Conservation (phyloP, 2,888 invertebrate species). For the Troides aeacus region DNA sequence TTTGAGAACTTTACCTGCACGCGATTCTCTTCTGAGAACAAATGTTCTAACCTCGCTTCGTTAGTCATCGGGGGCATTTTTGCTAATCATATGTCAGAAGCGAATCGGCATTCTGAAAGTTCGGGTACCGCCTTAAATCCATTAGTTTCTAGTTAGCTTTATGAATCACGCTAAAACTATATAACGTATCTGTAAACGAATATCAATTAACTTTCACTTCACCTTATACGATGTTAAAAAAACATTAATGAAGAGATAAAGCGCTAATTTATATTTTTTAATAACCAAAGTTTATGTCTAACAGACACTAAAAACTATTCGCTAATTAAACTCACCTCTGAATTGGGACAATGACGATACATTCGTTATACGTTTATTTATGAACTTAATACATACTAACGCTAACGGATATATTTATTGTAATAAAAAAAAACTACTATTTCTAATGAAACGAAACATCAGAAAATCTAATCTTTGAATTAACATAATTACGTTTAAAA, state of each 20-base stretch:
- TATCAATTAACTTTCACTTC: slow-evolving; percentile 15
- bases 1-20: slow-evolving; percentile 47
- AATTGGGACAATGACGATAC: not conserved
- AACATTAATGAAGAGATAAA: slow-evolving; percentile 1
- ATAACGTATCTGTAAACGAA: slow-evolving; percentile 1
- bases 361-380: not conserved
- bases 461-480: no score
- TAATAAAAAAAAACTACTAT: no score
- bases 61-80: slow-evolving; percentile 57
- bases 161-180: not conserved
- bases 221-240: not conserved
- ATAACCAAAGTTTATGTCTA: not conserved
- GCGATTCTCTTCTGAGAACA: slow-evolving; percentile 53
- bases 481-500: no score
- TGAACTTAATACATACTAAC: not conserved
- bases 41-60: slow-evolving; percentile 44
- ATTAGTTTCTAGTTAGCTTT: slow-evolving; percentile 2
- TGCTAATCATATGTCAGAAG: slow-evolving; percentile 47
- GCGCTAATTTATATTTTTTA: not conserved
- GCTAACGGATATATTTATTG: no score
- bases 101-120: slow-evolving; percentile 30
- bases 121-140: slow-evolving; percentile 20
- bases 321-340: not conserved
- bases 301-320: not conserved
- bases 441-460: no score